Evolutionary conservation across 2,797 vertebrate species (phyloP).

Genomic region (Poeciliopsis paucimaculata): DNA sequence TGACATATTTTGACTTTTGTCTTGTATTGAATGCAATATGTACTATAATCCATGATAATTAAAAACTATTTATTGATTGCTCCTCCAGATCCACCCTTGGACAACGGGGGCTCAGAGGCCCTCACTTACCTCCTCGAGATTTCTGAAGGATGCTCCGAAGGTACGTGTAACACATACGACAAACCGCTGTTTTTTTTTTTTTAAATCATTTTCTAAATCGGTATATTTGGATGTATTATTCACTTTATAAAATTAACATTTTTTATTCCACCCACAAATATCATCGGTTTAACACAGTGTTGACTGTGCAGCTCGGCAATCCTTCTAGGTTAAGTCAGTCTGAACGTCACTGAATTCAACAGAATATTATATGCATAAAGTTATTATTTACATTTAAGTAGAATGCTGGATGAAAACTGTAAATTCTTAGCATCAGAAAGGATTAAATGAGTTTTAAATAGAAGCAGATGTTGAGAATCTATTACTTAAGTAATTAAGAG

Average conservation of each 20-base stretch:
- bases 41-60: background rate
- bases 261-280: background rate
- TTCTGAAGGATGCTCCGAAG: slow-evolving; percentile 92
- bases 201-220: background rate
- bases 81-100: slow-evolving; percentile 89
- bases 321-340: background rate
- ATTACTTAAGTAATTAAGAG: background rate
- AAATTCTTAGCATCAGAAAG: background rate
- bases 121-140: slow-evolving; percentile 93
- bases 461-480: background rate
- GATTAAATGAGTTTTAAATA: background rate
- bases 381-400: background rate
- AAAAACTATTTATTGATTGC: slow-evolving; percentile 3
- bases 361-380: background rate
- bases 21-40: background rate
- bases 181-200: background rate
- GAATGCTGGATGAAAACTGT: background rate
- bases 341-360: background rate
- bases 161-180: slow-evolving; percentile 61
- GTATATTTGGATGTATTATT: background rate
- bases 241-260: background rate
- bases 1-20: background rate
- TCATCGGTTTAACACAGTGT: background rate
- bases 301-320: background rate
- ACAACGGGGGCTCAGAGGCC: slow-evolving; percentile 94